A percentile compares a stretch with the other conserved stretches of the same genome.
These are phyloP conservation scores for Apis mellifera DNA, from an alignment of 1,140 invertebrate species.

Conservation along the genomic window Amel_HAv3.1 CM009936.2:5757001-5757500, in stretches of 20 bases:
- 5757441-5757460: background rate
- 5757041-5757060: conserved; percentile 49
- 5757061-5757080: conserved; percentile 35
- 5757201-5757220: background rate
- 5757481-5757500: too few relatives aligned
- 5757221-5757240: background rate
- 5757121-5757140: background rate
- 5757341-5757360: conserved; percentile 25
- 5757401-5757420: conserved; percentile 21
- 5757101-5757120: conserved; percentile 25
- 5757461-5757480: too few relatives aligned
- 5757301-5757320: conserved; percentile 46
- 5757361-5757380: conserved; percentile 50
- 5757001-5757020: conserved; percentile 52
- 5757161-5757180: background rate
- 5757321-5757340: conserved; percentile 55
- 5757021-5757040: conserved; percentile 62
- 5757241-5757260: background rate
- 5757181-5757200: background rate
- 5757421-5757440: conserved; percentile 22
- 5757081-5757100: conserved; percentile 23
- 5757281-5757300: conserved; percentile 46
- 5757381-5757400: too few relatives aligned
- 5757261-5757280: background rate
- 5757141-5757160: background rate